phyloP scores from a whole-genome alignment of 2,113 vertebrate species.

The Paradisaea rubra region DNA sequence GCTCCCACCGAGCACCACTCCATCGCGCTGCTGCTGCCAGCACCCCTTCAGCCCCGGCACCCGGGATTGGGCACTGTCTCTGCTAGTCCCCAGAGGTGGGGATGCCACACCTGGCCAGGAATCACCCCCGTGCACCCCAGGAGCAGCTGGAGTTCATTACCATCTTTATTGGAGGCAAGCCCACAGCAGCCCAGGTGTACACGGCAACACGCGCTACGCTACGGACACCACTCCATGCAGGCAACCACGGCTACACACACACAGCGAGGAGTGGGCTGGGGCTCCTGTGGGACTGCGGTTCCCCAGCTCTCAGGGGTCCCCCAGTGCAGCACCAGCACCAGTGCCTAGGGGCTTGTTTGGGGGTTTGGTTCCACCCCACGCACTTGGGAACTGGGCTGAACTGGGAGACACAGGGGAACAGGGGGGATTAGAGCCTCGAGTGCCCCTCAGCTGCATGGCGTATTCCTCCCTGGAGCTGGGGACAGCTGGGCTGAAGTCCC shows the following conservation, averaged over 20 bases:
- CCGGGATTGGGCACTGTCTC: fast-evolving
- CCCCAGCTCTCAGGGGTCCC: background rate
- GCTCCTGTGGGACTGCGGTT: background rate
- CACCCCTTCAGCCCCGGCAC: fast-evolving
- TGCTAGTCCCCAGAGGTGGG: background rate
- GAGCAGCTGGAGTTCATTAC: background rate
- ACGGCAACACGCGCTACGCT: background rate
- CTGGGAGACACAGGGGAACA: fast-evolving
- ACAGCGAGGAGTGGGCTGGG: background rate
- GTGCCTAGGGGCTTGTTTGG: background rate
- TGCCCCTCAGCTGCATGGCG: background rate
- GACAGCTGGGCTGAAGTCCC: background rate
- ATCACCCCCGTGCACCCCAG: background rate
- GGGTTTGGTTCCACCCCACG: background rate
- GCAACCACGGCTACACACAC: background rate
- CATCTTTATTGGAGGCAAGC: conserved; percentile 66
- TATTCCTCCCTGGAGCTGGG: background rate
- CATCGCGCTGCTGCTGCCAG: background rate
- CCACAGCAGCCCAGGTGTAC: conserved; percentile 25
- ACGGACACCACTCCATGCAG: conserved; percentile 41
- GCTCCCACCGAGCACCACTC: background rate
- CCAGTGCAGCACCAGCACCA: background rate
- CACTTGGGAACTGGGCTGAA: background rate
- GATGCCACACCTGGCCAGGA: fast-evolving
- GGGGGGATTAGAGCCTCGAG: background rate